Evolutionary conservation across 2,113 vertebrate genomes (phyloP), one percentile per base, ranked within the genome.

Genomic region (Elachura formosa): DNA sequence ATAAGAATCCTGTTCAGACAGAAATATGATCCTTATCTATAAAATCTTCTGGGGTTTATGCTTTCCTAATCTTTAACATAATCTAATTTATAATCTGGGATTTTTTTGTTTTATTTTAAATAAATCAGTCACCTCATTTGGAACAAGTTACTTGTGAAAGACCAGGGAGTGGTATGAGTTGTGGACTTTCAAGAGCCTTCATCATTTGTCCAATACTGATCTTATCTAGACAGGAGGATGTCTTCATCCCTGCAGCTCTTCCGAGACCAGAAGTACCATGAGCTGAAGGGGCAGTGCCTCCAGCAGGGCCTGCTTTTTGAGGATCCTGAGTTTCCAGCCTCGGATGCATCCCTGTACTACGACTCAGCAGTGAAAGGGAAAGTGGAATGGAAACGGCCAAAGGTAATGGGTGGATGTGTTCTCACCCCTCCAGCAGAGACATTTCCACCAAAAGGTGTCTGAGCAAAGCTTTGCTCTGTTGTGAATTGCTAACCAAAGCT

Each of bases 371-470:
- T 98, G 58, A 95, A 96, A 6, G 97, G 98, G 20, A 92, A 33
- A 10, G 98, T 99, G 72, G 95, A 98, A 75, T 99, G 99, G 99
- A 99, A 98, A 93, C 98, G 99, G 11, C 99, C 99, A 2, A 95
- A 98, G 98, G 99, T 99, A 97, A 98, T 66, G 63, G 71, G 12
- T 34, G 67, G 36, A 10, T 15, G 9, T 16, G 40, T 17, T 28
- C 26, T 34, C 48, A 29, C 26, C 74, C 20, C 23, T 58, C 33
- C 68, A 51, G 68, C 29, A 58, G 28, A 38, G 59, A n/a, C 36
- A 29, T 11, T 33, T 52, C 45, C n/a, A 38, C 16, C 51, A 61
- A 40, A 43, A 79, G 24, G 25, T 41, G 43, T 40, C 41, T 45
- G 31, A 69, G 62, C 34, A 74, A 78, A 49, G 18, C 38, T 46